Conservation (phyloP, 2,797 vertebrate species). For the Myiothlypis coronata region DNA sequence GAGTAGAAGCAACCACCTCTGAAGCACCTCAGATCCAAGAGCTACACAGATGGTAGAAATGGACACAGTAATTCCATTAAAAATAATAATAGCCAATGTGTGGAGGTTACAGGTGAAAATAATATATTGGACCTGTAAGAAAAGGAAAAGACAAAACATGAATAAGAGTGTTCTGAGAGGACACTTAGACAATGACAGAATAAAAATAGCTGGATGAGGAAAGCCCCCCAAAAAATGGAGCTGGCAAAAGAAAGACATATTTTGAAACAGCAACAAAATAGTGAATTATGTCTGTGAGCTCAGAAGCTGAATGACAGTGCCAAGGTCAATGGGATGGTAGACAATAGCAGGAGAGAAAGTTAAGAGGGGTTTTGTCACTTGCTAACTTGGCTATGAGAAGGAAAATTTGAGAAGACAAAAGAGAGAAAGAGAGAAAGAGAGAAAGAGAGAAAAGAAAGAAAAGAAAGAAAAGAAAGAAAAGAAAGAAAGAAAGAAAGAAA, state of each 20-base stretch:
- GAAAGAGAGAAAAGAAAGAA: no score
- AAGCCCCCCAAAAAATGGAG: neutral
- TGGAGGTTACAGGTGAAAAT: neutral
- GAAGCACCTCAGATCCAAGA: neutral
- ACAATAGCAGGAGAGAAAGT: neutral
- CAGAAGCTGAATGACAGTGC: neutral
- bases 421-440: no score
- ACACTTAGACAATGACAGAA: neutral
- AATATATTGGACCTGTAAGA: neutral
- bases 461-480: no score
- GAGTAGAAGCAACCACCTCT: neutral
- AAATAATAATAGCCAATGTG: neutral
- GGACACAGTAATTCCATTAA: neutral
- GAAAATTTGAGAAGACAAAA: neutral
- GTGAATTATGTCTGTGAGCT: neutral
- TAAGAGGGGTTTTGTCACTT: neutral
- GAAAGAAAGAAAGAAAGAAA: no score
- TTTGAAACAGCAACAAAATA: constrained; percentile 11
- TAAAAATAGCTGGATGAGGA: neutral
- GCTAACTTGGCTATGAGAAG: neutral
- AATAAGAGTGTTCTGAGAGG: neutral
- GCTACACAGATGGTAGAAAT: neutral
- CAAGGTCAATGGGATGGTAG: neutral
- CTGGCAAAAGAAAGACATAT: neutral
- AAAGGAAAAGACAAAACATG: neutral